phyloP scores from a whole-genome alignment of 2,113 vertebrate genomes.

The Gopherus evgoodei region DNA sequence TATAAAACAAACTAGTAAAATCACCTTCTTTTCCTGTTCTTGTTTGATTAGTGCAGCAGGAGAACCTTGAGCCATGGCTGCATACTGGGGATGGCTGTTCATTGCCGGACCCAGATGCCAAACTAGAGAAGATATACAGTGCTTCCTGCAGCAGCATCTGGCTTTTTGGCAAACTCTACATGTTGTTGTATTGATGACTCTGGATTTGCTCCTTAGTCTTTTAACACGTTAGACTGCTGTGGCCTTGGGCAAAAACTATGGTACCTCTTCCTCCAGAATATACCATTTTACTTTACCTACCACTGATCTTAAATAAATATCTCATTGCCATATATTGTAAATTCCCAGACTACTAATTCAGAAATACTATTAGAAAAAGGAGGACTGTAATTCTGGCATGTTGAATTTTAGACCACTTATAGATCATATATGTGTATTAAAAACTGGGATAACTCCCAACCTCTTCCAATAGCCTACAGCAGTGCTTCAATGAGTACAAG shows the following conservation, averaged over 20 bases:
- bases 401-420: background rate
- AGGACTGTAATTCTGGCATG: background rate
- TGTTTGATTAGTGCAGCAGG: background rate
- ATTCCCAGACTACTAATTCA: background rate
- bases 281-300: conserved; percentile 22
- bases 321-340: background rate
- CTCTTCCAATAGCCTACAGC: background rate
- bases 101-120: conserved; percentile 69
- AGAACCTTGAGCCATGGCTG: conserved; percentile 23
- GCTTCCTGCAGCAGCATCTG: conserved; percentile 71
- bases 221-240: conserved; percentile 30
- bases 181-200: conserved; percentile 22
- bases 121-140: conserved; percentile 46
- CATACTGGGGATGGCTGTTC: conserved; percentile 18
- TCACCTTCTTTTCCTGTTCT: background rate
- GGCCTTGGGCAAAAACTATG: conserved; percentile 17
- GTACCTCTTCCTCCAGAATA: conserved; percentile 25
- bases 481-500: background rate
- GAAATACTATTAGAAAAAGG: background rate
- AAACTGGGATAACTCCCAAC: background rate
- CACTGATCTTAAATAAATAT: conserved; percentile 11
- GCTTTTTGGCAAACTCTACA: conserved; percentile 69
- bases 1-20: background rate
- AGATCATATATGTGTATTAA: background rate
- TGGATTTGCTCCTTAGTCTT: conserved; percentile 47